Percentiles rank a stretch among this genome's conserved stretches.
Conservation (phyloP, 2,797 vertebrate genomes). For the Takifugu ocellatus region DNA sequence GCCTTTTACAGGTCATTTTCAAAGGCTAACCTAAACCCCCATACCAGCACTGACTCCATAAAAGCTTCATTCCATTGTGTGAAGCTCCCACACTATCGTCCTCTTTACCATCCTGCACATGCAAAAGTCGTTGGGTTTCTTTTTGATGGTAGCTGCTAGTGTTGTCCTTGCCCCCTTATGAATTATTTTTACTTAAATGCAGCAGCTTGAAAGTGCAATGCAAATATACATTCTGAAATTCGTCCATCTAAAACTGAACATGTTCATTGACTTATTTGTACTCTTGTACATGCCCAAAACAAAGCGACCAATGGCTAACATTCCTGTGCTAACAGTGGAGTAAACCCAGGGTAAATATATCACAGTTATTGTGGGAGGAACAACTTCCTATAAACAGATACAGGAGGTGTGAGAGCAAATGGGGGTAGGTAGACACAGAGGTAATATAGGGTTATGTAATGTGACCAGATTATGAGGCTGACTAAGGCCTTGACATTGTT, state of each 20-base stretch:
- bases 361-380: constrained; percentile 1
- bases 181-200: too few relatives aligned
- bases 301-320: constrained; percentile 8
- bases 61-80: constrained; percentile 57
- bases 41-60: constrained; percentile 39
- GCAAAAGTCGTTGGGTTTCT: too few relatives aligned
- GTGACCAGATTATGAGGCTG: constrained; percentile 57
- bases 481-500: constrained; percentile 56
- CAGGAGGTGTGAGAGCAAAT: constrained; percentile 19
- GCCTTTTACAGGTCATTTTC: constrained; percentile 32
- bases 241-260: too few relatives aligned
- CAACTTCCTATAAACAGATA: neutral
- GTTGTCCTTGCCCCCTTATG: too few relatives aligned
- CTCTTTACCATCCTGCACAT: constrained; percentile 11
- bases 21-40: constrained; percentile 35
- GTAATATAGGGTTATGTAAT: constrained; percentile 66
- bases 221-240: too few relatives aligned
- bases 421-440: constrained; percentile 33
- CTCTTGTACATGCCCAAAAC: neutral
- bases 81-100: constrained; percentile 49
- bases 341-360: constrained; percentile 7
- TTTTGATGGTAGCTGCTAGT: too few relatives aligned
- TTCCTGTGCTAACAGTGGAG: constrained; percentile 3
- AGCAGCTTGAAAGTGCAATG: too few relatives aligned
- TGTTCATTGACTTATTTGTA: neutral